These are phyloP conservation scores for Notamacropus eugenii DNA, from an alignment of 2,797 vertebrate genomes.

Conservation along the genomic window DNA sequence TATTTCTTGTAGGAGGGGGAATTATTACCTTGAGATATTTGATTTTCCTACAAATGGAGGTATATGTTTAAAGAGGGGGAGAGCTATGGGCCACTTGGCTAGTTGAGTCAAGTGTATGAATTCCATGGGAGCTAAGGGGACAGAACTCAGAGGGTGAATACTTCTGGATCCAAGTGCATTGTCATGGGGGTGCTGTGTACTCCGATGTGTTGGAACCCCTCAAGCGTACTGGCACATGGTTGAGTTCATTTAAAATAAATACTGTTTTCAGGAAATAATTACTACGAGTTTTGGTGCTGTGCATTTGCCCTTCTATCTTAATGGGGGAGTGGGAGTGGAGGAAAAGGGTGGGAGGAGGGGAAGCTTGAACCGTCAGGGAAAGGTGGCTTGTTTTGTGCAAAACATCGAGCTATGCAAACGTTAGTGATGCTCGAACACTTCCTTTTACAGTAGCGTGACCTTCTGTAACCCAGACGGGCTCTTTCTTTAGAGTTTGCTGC, in stretches of 20 bases:
- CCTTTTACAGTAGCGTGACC: slow-evolving; percentile 63
- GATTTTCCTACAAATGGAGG: slow-evolving; percentile 54
- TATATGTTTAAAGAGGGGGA: slow-evolving; percentile 57
- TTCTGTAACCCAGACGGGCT: slow-evolving; percentile 58
- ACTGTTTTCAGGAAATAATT: slow-evolving; percentile 63
- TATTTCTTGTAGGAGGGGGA: neutral
- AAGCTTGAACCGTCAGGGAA: slow-evolving; percentile 54
- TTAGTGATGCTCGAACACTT: slow-evolving; percentile 7
- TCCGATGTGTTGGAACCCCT: slow-evolving; percentile 12
- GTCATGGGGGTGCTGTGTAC: neutral
- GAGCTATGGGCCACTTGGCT: slow-evolving; percentile 43
- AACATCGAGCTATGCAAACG: slow-evolving; percentile 15
- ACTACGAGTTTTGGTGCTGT: slow-evolving; percentile 52
- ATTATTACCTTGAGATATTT: neutral
- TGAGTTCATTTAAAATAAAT: slow-evolving; percentile 58
- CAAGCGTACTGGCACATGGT: neutral
- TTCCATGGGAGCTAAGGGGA: slow-evolving; percentile 38
- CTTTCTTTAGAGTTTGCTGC: slow-evolving; percentile 67
- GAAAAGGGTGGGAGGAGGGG: slow-evolving; percentile 12
- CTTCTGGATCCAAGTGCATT: neutral
- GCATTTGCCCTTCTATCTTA: slow-evolving; percentile 56
- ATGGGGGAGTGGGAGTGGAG: neutral
- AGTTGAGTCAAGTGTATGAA: neutral
- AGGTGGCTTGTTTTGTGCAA: slow-evolving; percentile 18
- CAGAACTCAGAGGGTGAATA: slow-evolving; percentile 40